phyloP scores from a whole-genome alignment of 1,140 invertebrate species.

The Bombus picipes region DNA sequence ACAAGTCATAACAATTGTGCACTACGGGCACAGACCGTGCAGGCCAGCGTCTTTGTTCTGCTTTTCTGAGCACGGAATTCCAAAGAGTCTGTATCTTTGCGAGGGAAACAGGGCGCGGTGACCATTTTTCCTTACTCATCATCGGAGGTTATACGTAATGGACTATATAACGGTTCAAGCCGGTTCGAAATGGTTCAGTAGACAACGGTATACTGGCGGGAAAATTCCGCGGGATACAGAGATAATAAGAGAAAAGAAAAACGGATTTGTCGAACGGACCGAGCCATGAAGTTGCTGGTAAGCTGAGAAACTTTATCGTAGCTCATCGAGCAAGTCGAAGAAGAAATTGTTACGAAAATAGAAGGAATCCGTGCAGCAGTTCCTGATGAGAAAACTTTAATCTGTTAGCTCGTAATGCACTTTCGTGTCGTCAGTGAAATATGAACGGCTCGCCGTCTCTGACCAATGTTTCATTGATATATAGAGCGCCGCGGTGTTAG shows the following conservation, averaged over 20 bases:
- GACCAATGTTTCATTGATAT: constrained; percentile 38
- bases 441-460: constrained; percentile 48
- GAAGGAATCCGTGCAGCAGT: constrained; percentile 37
- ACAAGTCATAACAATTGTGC: too few species aligned
- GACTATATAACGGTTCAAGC: constrained; percentile 50
- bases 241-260: constrained; percentile 38
- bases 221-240: constrained; percentile 19
- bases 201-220: neutral
- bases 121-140: constrained; percentile 40
- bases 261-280: neutral
- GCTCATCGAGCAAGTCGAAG: constrained; percentile 57
- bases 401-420: constrained; percentile 60
- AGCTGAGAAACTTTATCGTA: constrained; percentile 62
- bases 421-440: constrained; percentile 61
- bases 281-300: constrained; percentile 60
- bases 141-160: constrained; percentile 32
- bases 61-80: constrained; percentile 27
- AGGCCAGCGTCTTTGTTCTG: constrained; percentile 22
- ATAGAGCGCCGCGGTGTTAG: constrained; percentile 12
- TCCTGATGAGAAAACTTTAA: constrained; percentile 70
- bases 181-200: constrained; percentile 43
- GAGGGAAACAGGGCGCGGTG: constrained; percentile 18
- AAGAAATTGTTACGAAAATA: constrained; percentile 48
- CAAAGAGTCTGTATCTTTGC: neutral
- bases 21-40: neutral